Evolutionary conservation across 2,113 vertebrate species (phyloP).

Genomic region (Syngnathus scovelli): DNA sequence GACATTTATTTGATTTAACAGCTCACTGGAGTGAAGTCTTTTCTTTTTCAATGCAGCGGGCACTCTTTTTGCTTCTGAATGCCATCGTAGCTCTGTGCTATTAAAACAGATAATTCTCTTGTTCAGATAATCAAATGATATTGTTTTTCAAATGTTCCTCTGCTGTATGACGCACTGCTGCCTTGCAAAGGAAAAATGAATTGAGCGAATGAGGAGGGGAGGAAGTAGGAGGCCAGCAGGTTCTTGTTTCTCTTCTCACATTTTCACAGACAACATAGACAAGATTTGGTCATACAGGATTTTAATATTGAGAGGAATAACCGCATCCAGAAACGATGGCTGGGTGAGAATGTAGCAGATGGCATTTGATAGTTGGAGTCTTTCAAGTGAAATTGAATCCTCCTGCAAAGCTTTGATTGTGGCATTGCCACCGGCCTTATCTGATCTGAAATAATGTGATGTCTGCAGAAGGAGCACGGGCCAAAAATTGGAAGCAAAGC

Average conservation of each 20-base stretch:
- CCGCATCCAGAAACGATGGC: slow-evolving; percentile 54
- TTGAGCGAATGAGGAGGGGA: slow-evolving; percentile 31
- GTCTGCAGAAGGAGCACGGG: slow-evolving; percentile 34
- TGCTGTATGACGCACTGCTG: slow-evolving; percentile 55
- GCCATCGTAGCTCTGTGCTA: slow-evolving; percentile 65
- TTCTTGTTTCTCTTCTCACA: slow-evolving; percentile 32
- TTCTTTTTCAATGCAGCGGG: slow-evolving; percentile 49
- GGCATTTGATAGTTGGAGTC: slow-evolving; percentile 52
- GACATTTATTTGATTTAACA: slow-evolving; percentile 63
- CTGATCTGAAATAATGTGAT: slow-evolving; percentile 53
- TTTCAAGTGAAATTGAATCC: slow-evolving; percentile 72
- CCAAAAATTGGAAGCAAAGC: slow-evolving; percentile 35
- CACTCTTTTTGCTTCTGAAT: slow-evolving; percentile 59
- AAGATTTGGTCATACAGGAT: slow-evolving; percentile 18
- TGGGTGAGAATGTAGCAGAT: slow-evolving; percentile 67
- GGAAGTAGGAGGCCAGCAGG: slow-evolving; percentile 26
- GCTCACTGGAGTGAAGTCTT: slow-evolving; percentile 48
- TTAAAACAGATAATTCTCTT: slow-evolving; percentile 71
- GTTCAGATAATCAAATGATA: slow-evolving; percentile 56
- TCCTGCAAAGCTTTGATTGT: slow-evolving; percentile 65
- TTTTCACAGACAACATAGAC: slow-evolving; percentile 25
- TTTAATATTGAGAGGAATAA: slow-evolving; percentile 15
- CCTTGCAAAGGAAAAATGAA: slow-evolving; percentile 53
- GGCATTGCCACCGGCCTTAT: slow-evolving; percentile 70
- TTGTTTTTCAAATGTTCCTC: slow-evolving; percentile 51